Conservation (phyloP, 2,797 vertebrate species). For the Muscicapa comitata region DNA sequence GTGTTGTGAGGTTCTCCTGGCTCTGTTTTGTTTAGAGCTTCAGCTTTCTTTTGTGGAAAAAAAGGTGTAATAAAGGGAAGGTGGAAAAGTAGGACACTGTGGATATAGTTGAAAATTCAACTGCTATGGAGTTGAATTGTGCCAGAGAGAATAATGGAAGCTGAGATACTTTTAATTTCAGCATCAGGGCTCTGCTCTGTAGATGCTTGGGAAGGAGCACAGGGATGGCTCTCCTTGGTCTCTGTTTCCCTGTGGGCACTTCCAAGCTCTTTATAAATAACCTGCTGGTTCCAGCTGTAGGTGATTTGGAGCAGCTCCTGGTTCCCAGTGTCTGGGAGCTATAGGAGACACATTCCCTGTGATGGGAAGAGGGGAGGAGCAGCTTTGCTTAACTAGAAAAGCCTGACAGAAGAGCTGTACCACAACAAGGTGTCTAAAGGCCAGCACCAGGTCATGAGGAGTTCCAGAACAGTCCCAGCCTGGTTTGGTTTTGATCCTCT, state of each 20-base stretch:
- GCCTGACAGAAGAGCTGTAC: neutral
- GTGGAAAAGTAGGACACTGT: fast-evolving
- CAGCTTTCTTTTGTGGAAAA: neutral
- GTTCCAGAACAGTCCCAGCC: neutral
- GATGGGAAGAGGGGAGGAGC: neutral
- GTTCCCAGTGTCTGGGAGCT: neutral
- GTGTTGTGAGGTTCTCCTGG: neutral
- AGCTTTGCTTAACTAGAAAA: neutral
- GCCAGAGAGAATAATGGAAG: neutral
- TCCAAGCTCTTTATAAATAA: neutral
- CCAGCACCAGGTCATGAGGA: neutral
- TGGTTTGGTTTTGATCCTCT: neutral
- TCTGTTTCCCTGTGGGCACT: fast-evolving
- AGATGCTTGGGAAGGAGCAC: fast-evolving
- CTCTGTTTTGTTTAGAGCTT: neutral
- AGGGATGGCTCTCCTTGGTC: too few species aligned
- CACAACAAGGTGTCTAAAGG: fast-evolving
- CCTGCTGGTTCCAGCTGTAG: neutral
- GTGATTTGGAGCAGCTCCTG: neutral
- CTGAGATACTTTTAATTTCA: neutral
- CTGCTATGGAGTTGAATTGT: neutral
- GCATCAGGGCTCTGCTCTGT: neutral
- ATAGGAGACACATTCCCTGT: neutral
- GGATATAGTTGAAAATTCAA: neutral
- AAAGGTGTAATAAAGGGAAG: neutral